These are phyloP conservation scores for Eueremaeus valkanovi DNA, from an alignment of 2,888 invertebrate genomes.

Conservation along the genomic window DNA sequence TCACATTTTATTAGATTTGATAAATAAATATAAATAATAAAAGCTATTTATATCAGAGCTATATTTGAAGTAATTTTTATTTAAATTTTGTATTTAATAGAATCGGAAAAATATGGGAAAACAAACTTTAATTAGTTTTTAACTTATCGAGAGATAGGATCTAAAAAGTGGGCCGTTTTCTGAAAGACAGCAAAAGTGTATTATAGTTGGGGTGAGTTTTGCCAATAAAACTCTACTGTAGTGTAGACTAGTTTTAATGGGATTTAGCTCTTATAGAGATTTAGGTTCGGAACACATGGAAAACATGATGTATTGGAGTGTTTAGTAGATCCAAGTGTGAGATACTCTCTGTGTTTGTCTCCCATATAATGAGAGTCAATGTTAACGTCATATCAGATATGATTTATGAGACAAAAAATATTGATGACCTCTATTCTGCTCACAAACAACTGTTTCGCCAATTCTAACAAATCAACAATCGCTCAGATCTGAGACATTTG, in stretches of 20 bases:
- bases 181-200: neutral
- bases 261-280: neutral
- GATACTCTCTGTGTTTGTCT: neutral
- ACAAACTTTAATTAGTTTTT: neutral
- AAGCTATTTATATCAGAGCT: too few species aligned
- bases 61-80: too few species aligned
- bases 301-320: constrained; percentile 10
- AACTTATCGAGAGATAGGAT: neutral
- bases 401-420: neutral
- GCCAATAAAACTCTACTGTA: neutral
- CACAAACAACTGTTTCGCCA: neutral
- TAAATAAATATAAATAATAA: too few species aligned
- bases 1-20: neutral
- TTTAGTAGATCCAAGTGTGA: constrained; percentile 19
- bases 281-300: neutral
- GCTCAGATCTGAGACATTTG: too few species aligned
- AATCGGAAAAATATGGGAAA: neutral
- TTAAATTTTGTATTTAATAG: too few species aligned
- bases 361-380: neutral
- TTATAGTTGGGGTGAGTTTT: neutral
- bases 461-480: too few species aligned
- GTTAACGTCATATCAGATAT: neutral
- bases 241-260: constrained; percentile 12
- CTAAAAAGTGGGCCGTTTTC: neutral
- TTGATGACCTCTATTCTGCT: neutral